phyloP scores from a whole-genome alignment of 2,113 vertebrate genomes.

The Caranx melampygus region DNA sequence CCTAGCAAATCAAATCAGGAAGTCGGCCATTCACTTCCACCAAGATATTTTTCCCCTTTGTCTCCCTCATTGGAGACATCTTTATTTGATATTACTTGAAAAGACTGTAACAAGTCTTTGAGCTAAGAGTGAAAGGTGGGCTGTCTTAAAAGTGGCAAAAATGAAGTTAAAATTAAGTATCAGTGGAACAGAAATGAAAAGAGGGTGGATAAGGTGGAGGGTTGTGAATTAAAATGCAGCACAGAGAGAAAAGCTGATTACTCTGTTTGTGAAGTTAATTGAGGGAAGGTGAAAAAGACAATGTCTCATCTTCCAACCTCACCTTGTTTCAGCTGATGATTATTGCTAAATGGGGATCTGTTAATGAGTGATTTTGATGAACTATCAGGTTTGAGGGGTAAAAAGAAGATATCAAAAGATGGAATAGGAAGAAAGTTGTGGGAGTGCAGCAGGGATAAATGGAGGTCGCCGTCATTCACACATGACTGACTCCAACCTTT shows the following conservation, averaged over 20 bases:
- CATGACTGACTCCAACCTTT: slow-evolving; percentile 95
- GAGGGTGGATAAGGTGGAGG: slow-evolving; percentile 2
- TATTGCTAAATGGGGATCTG: slow-evolving; percentile 91
- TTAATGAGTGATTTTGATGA: slow-evolving; percentile 91
- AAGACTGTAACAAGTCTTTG: not conserved
- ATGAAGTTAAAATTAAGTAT: slow-evolving; percentile 2
- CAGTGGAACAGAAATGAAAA: slow-evolving; percentile 1
- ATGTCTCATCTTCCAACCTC: slow-evolving; percentile 81
- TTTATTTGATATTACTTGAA: slow-evolving; percentile 11
- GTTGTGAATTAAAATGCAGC: slow-evolving; percentile 89
- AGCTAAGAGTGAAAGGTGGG: not conserved
- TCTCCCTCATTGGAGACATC: slow-evolving; percentile 1
- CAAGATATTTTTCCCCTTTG: not conserved
- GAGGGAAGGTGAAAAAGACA: slow-evolving; percentile 91
- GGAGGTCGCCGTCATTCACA: slow-evolving; percentile 88
- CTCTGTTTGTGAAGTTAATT: slow-evolving; percentile 92
- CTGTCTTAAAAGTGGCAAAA: not conserved
- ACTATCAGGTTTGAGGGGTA: slow-evolving; percentile 83
- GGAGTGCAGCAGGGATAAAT: slow-evolving; percentile 50
- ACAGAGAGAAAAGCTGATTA: slow-evolving; percentile 87
- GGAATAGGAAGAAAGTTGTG: slow-evolving; percentile 14
- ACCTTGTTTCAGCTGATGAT: slow-evolving; percentile 92
- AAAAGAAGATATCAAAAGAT: slow-evolving; percentile 30
- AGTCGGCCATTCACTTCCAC: not conserved
- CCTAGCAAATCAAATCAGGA: not conserved